phyloP scores from a whole-genome alignment of 2,888 invertebrate genomes.

The Drosophila monieri region DNA sequence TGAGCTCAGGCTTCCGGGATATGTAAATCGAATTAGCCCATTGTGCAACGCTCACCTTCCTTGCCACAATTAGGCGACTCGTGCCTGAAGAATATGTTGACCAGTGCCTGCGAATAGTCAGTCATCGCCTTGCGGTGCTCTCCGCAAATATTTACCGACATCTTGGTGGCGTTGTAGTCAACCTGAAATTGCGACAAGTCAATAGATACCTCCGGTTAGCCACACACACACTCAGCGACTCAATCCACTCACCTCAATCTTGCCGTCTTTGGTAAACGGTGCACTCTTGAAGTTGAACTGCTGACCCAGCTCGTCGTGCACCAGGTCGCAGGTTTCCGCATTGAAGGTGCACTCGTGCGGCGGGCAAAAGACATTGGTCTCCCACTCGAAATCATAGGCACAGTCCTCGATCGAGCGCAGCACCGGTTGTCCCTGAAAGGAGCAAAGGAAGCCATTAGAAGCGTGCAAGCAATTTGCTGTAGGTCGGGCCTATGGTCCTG shows the following conservation, averaged over 20 bases:
- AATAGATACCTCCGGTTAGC: neutral
- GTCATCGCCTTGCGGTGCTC: constrained; percentile 77
- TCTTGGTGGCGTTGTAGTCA: constrained; percentile 54
- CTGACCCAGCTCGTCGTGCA: constrained; percentile 79
- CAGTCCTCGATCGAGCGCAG: constrained; percentile 81
- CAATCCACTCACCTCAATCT: constrained; percentile 77
- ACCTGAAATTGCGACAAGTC: constrained; percentile 56
- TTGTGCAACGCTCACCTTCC: constrained; percentile 74
- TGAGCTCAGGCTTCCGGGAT: constrained; percentile 46
- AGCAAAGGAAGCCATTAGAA: constrained; percentile 6
- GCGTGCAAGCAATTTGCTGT: constrained; percentile 28
- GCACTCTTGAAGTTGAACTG: constrained; percentile 79
- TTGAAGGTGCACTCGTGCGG: constrained; percentile 80
- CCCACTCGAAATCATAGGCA: constrained; percentile 82
- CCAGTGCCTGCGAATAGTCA: constrained; percentile 82
- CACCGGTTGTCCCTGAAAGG: constrained; percentile 81
- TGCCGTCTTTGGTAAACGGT: constrained; percentile 78
- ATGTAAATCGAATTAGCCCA: constrained; percentile 70
- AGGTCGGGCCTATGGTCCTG: constrained; percentile 11
- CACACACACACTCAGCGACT: neutral
- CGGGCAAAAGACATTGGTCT: constrained; percentile 83
- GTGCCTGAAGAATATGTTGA: constrained; percentile 81
- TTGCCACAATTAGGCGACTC: constrained; percentile 73
- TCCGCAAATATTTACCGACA: constrained; percentile 79
- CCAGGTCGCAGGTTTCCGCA: constrained; percentile 80